A percentile compares a stretch with the other conserved stretches of the same genome.
These are phyloP conservation scores for Drosophila demipolita DNA, from an alignment of 2,888 invertebrate species.

Conservation along the genomic window DNA sequence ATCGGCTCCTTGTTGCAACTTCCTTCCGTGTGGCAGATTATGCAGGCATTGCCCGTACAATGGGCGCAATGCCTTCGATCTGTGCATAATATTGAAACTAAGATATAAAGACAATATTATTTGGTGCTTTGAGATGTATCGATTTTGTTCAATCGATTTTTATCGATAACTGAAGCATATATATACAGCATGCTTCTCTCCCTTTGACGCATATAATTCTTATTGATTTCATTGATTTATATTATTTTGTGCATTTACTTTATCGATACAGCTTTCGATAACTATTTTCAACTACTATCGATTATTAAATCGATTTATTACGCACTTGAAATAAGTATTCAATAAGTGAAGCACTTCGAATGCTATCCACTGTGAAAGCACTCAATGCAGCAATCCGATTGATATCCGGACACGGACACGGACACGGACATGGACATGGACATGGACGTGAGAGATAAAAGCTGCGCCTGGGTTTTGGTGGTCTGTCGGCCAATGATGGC, in stretches of 20 bases:
- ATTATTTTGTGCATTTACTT: not conserved
- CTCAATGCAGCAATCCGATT: constrained; percentile 51
- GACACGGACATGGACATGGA: constrained; percentile 11
- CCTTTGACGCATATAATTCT: not conserved
- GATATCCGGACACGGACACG: constrained; percentile 42
- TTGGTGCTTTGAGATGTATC: not conserved
- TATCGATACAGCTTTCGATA: not conserved
- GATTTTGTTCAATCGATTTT: not conserved
- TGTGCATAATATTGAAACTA: not conserved
- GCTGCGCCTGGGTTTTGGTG: constrained; percentile 6
- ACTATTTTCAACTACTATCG: not conserved
- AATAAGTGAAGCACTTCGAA: not conserved
- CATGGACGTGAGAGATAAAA: constrained; percentile 12
- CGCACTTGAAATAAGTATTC: not conserved
- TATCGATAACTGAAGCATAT: constrained; percentile 7
- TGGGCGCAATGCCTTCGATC: constrained; percentile 23
- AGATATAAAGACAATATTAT: not conserved
- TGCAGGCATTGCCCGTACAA: constrained; percentile 31
- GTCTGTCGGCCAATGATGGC: constrained; percentile 18
- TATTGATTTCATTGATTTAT: not conserved
- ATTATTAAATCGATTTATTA: not conserved
- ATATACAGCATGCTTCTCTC: no score
- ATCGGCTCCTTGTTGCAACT: constrained; percentile 15
- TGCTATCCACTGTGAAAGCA: constrained; percentile 32
- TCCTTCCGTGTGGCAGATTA: constrained; percentile 47